Conservation (phyloP, 2,113 vertebrate genomes). For the Labrus mixtus region DNA sequence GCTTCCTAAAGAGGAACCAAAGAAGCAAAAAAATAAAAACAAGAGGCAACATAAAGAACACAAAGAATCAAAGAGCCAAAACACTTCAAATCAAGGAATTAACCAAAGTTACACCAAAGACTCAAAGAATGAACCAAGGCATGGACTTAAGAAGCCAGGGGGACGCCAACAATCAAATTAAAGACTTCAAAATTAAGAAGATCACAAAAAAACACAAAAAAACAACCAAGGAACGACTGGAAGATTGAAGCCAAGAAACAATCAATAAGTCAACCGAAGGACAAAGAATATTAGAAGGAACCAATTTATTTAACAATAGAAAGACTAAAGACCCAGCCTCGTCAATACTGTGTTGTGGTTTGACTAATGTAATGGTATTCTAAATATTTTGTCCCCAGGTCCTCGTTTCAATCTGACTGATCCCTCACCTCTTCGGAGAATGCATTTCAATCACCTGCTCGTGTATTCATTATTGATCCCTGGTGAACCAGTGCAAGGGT, state of each 20-base stretch:
- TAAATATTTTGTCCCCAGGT: conserved; percentile 34
- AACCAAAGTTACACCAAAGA: too few species aligned
- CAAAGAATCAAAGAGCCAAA: background rate
- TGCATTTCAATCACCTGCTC: conserved; percentile 41
- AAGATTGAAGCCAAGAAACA: background rate
- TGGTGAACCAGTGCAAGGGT: conserved; percentile 12
- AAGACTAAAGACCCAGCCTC: background rate
- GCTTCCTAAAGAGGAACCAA: background rate
- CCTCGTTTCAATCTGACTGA: conserved; percentile 29
- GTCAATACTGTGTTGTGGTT: background rate
- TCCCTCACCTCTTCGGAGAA: conserved; percentile 9
- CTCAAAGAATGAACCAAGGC: background rate
- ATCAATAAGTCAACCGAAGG: background rate
- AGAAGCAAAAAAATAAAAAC: background rate
- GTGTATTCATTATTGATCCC: conserved; percentile 54
- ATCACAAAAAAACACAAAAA: too few species aligned
- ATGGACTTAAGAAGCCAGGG: background rate
- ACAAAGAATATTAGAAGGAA: background rate
- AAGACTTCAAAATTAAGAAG: background rate
- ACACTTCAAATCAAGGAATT: too few species aligned
- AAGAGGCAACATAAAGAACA: background rate
- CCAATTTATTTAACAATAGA: background rate
- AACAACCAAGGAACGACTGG: background rate
- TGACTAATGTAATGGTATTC: conserved; percentile 23
- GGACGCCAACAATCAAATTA: background rate